Evolutionary conservation across 37 sponge, comb jelly and placozoan species (phyloP), one percentile per base, ranked within the genome.

Genomic region (Crambe crambe): DNA sequence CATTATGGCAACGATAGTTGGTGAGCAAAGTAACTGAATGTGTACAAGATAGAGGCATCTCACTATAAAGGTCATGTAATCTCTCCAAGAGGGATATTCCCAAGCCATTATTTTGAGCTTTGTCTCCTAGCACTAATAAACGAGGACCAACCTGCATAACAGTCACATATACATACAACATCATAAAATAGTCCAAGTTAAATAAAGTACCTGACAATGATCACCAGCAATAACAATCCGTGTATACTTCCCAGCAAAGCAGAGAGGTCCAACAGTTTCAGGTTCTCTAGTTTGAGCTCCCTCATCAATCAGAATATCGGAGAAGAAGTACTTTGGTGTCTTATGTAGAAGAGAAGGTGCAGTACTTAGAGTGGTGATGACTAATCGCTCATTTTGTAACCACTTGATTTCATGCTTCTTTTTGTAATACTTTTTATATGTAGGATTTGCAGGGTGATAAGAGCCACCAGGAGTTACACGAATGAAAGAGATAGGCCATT

Each of bases 281-380:
- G 92, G 87, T 69, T 91, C 92, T 75, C 88, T 79, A 30, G 92
- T 80, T 30, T 91, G 92, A 3, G 92, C 92, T 43, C 79, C 92
- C 60, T 91, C 92, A 87, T 91, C 92, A 23, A 91, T 70, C 21
- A 91, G 54, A 27, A 91, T 91, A 66, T 91, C 88, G 32, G 92
- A 75, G 47, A 91, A 75, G 56, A 87, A 84, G 42, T 42, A 75
- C 51, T 12, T 12, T 54, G 15, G 25, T 15, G 25, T 61, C 5
- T 5, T 4, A 26, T 40, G 58, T 80, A 56, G 54, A 40, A 37
- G 27, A 20, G 0, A 23, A 74, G 15, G 66, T 0, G 80, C 71
- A n/a, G 37, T 60, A 40, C 73, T 65, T 1, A 85, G 62, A 37
- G 85, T 85, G 18, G 78, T 73, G 27, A 85, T n/a, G n/a, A n/a